Base-by-base conservation (phyloP, 1,140 invertebrate genomes). In the Tetramorium parvispinum region DNA sequence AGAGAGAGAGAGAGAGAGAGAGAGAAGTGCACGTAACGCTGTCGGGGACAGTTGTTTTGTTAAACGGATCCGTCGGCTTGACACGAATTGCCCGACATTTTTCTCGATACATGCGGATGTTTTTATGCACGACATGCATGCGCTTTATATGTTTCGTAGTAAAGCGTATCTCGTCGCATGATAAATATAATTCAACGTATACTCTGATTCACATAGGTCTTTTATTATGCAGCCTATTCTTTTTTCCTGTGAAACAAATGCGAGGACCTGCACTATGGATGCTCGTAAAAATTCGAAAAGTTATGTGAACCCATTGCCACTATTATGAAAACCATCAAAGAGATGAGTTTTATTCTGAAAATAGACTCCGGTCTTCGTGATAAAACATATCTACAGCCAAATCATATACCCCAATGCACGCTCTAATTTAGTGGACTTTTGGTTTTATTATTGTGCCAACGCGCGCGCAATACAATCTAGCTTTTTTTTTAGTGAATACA, bases 351-450 rank as follows among this genome's bases (percentile, higher is more conserved):
- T 83, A 21, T 73, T 21, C 24, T 16, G 53, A 83, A 83, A 83
- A 83, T 73, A 49, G 40, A 73, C 18, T 24, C 18, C 7, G 51
- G 78, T 27, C 79, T 46, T 73, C 24, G 13, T 40, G 32, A 8
- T 55, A 32, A 78, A 78, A 78, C 59, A 27, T 83, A 83, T 73
- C 79, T 73, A 32, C 21, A 59, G 27, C 32, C 63, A 68, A 27
- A 73, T 73, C 27, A 37, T 21, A 70, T 18, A 83, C 16, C 2
- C 79, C 68, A 59, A 83, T 46, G 79, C 68, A 59, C 68, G 40
- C 40, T 73, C 66, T 73, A 83, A 83, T 83, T 83, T 83, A 83
- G 40, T 49, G 79, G 68, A 83, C 53, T 83, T 59, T 73, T 53
- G 40, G 79, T 59, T 71, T 83, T 83, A 53, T 73, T 83, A 46